A percentile compares a stretch with the other conserved stretches of the same genome.
These are phyloP conservation scores for Drosophila littoralis DNA, from an alignment of 1,140 invertebrate genomes.

Conservation along the genomic window DNA sequence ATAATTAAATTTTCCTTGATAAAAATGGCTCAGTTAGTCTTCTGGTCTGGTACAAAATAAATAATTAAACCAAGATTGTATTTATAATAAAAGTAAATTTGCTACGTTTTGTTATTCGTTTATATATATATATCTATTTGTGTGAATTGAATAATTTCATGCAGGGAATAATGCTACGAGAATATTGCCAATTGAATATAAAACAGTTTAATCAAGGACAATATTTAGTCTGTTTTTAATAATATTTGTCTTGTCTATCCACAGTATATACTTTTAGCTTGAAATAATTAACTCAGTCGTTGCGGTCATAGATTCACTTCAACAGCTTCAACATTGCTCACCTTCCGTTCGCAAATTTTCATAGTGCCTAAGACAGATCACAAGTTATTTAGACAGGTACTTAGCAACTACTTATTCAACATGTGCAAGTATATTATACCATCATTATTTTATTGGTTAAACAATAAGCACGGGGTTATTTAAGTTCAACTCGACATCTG, in stretches of 20 bases:
- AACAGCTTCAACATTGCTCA: background rate
- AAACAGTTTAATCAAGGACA: too few relatives aligned
- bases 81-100: too few relatives aligned
- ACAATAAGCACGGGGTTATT: slow-evolving; percentile 47
- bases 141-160: too few relatives aligned
- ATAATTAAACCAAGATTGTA: too few relatives aligned
- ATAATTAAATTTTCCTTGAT: too few relatives aligned
- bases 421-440: slow-evolving; percentile 15
- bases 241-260: background rate
- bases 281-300: background rate
- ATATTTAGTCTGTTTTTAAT: background rate
- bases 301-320: background rate
- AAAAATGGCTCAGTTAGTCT: too few relatives aligned
- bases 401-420: slow-evolving; percentile 8
- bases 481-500: slow-evolving; percentile 41
- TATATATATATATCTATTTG: too few relatives aligned
- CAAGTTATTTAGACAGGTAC: background rate
- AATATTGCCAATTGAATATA: too few relatives aligned
- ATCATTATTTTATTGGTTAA: slow-evolving; percentile 34
- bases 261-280: too few relatives aligned
- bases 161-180: too few relatives aligned
- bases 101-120: too few relatives aligned
- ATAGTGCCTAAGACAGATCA: background rate
- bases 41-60: too few relatives aligned
- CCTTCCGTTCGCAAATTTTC: background rate